Percentiles rank a stretch among this genome's conserved stretches.
phyloP scores from a whole-genome alignment of 1,140 invertebrate species.

The Eumeta japonica region DNA sequence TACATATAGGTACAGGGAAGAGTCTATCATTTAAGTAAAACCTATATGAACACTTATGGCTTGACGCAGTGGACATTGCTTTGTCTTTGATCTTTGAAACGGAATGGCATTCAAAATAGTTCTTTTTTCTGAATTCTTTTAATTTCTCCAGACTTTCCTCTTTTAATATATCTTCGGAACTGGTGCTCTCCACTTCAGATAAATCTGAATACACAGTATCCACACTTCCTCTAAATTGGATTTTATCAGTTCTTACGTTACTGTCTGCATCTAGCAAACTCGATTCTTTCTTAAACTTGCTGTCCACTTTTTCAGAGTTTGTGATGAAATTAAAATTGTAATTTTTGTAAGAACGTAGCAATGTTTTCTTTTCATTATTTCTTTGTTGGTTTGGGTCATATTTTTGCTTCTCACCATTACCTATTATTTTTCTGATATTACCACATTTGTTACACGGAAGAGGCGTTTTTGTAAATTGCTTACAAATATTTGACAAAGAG shows the following conservation, averaged over 20 bases:
- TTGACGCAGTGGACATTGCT: slow-evolving; percentile 17
- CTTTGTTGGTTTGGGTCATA: slow-evolving; percentile 5
- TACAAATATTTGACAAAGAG: slow-evolving; percentile 22
- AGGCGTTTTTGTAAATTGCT: slow-evolving; percentile 8
- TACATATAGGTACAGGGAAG: slow-evolving; percentile 36
- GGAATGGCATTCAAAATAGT: slow-evolving; percentile 51
- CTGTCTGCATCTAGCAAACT: too few species aligned
- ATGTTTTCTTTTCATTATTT: slow-evolving; percentile 6
- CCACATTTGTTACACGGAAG: slow-evolving; percentile 33
- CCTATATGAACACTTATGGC: slow-evolving; percentile 43
- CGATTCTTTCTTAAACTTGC: slow-evolving; percentile 17
- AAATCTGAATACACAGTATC: slow-evolving; percentile 12
- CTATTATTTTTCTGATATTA: neutral
- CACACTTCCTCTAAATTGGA: neutral
- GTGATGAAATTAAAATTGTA: slow-evolving; percentile 30
- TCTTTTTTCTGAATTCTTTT: slow-evolving; percentile 38
- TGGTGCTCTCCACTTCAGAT: slow-evolving; percentile 18
- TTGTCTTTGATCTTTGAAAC: slow-evolving; percentile 27
- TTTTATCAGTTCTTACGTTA: slow-evolving; percentile 9
- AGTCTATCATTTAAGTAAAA: slow-evolving; percentile 46
- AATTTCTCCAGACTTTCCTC: slow-evolving; percentile 23
- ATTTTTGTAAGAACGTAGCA: slow-evolving; percentile 40
- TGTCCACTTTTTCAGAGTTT: slow-evolving; percentile 18
- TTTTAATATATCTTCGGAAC: slow-evolving; percentile 21
- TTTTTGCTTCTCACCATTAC: neutral